phyloP scores from a whole-genome alignment of 2,113 vertebrate genomes.

The Engraulis encrasicolus region DNA sequence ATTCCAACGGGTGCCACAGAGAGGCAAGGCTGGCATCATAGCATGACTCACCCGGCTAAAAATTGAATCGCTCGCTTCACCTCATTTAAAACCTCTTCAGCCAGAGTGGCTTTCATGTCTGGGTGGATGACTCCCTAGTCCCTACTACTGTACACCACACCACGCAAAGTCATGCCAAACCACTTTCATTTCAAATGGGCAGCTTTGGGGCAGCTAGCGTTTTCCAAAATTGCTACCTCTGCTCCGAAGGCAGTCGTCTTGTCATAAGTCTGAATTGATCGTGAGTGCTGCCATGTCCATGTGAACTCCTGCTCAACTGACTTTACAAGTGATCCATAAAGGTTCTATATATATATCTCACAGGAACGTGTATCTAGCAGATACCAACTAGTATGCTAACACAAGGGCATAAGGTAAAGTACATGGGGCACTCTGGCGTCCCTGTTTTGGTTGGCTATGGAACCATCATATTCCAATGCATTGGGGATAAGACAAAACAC shows the following conservation, averaged over 20 bases:
- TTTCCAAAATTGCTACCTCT: background rate
- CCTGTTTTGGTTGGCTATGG: background rate
- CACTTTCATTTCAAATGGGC: background rate
- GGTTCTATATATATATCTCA: background rate
- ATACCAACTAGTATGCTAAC: background rate
- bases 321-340: background rate
- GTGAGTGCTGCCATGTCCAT: background rate
- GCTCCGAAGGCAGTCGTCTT: background rate
- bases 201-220: background rate
- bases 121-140: slow-evolving; percentile 2
- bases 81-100: slow-evolving; percentile 28
- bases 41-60: slow-evolving; percentile 27
- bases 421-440: background rate
- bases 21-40: background rate
- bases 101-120: slow-evolving; percentile 13
- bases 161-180: background rate
- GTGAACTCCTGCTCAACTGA: background rate
- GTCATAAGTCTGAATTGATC: background rate
- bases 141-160: background rate
- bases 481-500: background rate
- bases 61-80: slow-evolving; percentile 31
- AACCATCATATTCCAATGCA: background rate
- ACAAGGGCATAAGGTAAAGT: background rate
- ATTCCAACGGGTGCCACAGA: background rate
- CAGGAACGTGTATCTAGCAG: background rate